Evolutionary conservation across 2,113 vertebrate genomes (phyloP), one percentile per base, ranked within the genome.

Genomic region (Diadophis punctatus): DNA sequence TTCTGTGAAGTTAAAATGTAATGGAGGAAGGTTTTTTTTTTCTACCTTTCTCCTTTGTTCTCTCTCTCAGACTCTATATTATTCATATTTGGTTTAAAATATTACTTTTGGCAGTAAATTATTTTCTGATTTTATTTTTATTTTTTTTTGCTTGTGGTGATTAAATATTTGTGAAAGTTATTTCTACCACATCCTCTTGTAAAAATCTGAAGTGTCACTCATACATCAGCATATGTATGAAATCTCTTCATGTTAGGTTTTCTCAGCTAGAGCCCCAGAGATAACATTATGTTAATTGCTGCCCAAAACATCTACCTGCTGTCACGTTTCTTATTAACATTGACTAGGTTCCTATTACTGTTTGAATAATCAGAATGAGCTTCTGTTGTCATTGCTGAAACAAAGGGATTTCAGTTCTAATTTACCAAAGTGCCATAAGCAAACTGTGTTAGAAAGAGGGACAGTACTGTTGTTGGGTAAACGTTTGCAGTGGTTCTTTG

Each of bases 301-400:
- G 80, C 39, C 90, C 95, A 86, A 93, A 94, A 95, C 95, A 80
- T 93, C 94, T 96, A 91, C 90, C 94, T 94, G 90, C 93, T 97
- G 91, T 96, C 93, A 89, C 95, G 93, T 93, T 94, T 91, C 92
- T 97, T 97, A 96, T 96, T 96, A 94, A 95, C 86, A 93, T 93
- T 95, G 93, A 95, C 93, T 95, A 94, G 27, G 94, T 88, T 95
- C 0, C 0, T 86, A 95, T 91, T 90, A 87, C 91, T 94, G 7
- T 52, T 95, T 91, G 93, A 95, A 95, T 95, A 27, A 90, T 25
- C 85, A 27, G 90, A 94, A 52, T 49, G 84, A 52, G 46, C 1
- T 43, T 95, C 2, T 68, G 58, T 16, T 90, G 58, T 46, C 86
- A 68, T 96, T 96, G 91, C 91, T 94, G 92, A 94, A 96, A 96